These are phyloP conservation scores for Rhadinocentrus ornatus DNA, from an alignment of 2,797 vertebrate genomes.

Conservation along the genomic window DNA sequence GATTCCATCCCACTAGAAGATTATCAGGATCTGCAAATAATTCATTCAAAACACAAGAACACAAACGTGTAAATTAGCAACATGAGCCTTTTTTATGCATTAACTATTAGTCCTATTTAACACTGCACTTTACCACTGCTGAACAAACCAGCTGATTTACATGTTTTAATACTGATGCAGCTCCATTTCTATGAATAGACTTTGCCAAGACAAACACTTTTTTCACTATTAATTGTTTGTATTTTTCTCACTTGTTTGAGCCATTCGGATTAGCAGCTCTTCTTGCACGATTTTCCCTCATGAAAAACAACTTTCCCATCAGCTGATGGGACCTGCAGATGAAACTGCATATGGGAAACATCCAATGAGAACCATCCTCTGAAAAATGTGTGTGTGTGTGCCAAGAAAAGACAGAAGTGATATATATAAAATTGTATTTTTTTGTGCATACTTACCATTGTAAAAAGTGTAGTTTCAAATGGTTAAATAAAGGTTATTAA, in stretches of 20 bases:
- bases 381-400: not conserved
- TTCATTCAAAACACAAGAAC: not conserved
- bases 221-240: not conserved
- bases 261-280: not conserved
- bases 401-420: not conserved
- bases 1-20: not conserved
- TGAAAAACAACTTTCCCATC: not conserved
- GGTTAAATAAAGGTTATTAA: slow-evolving; percentile 32
- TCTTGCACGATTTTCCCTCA: not conserved
- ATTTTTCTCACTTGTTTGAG: not conserved
- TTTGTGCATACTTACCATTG: not conserved
- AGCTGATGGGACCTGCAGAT: not conserved
- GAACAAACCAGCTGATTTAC: not conserved
- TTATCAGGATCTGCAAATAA: not conserved
- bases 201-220: not conserved
- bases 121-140: not conserved
- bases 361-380: not conserved
- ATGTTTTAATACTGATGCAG: not conserved
- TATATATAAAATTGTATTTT: not conserved
- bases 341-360: not conserved
- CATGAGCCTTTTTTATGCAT: too few species aligned
- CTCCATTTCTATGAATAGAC: not conserved
- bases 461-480: not conserved
- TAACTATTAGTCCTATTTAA: too few species aligned
- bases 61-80: too few species aligned